Base-by-base conservation (phyloP, 2,113 vertebrate genomes). In the Apistogramma diplotaenia region DNA sequence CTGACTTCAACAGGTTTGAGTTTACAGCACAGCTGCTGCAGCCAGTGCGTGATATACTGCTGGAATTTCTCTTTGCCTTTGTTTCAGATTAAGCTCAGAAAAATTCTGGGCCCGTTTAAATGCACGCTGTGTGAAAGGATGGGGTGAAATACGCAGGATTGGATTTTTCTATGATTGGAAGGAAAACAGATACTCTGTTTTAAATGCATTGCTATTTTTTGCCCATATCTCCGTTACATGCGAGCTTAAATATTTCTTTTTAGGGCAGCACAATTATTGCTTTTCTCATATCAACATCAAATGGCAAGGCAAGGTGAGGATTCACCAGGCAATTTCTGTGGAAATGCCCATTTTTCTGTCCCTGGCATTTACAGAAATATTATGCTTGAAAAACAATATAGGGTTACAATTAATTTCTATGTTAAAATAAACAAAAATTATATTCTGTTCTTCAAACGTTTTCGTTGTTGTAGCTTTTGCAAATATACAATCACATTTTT, bases 21-120 rank as follows among this genome's bases (percentile, higher is more conserved):
- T 43, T 16, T 60, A 54, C 55, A 37, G 55, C 11, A 57, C 55
- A 84, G 53, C 83, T 78, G 76, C 76, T 62, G 31, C 37, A 40
- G 25, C 3, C 57, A 58, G 71, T 74, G 53, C 55, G 58, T 81
- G 40, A 71, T 58, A 74, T 72, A 46, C 43, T 15, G 8, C 67
- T 79, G 74, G 55, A 74, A 83, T 1, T 49, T 77, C 73, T 57
- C 53, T 60, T 2, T 35, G 73, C 33, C 71, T 85, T 79, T 80
- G 40, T 85, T 80, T 73, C 74, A 67, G 51, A 73, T 79, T 61
- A 54, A 67, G 43, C 46, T 77, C 79, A 58, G 51, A 83, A 73
- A 72, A 53, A 49, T 35, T 79, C 25, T 56, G 51, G 37, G 71
- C 78, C 70, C 54, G 40, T 43, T 77, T 58, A 57, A 23, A 83